Evolutionary conservation across 2,888 invertebrate species (phyloP).

Genomic region (Barypeithes pellucidus): DNA sequence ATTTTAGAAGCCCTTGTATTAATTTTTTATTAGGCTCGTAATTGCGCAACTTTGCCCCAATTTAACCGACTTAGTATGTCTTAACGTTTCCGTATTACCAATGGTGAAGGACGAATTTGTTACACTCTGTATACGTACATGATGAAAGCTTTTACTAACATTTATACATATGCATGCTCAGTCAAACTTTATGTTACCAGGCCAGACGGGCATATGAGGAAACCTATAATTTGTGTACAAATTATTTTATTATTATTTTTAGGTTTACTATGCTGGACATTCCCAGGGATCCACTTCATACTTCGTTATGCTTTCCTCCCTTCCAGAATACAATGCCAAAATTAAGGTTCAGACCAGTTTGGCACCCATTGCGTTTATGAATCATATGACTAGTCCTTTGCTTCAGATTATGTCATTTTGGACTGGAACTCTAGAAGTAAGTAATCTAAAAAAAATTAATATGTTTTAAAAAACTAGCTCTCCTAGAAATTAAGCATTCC

Average conservation of each 20-base stretch:
- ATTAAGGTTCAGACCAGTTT: conserved; percentile 79
- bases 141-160: too few species aligned
- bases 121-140: too few species aligned
- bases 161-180: not conserved
- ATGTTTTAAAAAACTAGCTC: too few species aligned
- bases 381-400: conserved; percentile 70
- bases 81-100: too few species aligned
- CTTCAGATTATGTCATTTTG: conserved; percentile 60
- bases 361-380: conserved; percentile 80
- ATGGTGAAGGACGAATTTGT: too few species aligned
- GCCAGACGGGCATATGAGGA: not conserved
- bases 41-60: too few species aligned
- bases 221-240: not conserved
- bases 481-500: too few species aligned
- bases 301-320: conserved; percentile 78
- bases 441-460: not conserved
- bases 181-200: too few species aligned
- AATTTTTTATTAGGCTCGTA: too few species aligned
- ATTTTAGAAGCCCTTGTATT: too few species aligned
- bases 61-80: too few species aligned
- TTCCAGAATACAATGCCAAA: conserved; percentile 80
- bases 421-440: conserved; percentile 56
- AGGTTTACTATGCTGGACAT: conserved; percentile 85
- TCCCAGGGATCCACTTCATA: conserved; percentile 84
- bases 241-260: conserved; percentile 1